A percentile compares a stretch with the other conserved stretches of the same genome.
phyloP scores from a whole-genome alignment of 1,140 invertebrate species.

The Harpegnathos saltator region DNA sequence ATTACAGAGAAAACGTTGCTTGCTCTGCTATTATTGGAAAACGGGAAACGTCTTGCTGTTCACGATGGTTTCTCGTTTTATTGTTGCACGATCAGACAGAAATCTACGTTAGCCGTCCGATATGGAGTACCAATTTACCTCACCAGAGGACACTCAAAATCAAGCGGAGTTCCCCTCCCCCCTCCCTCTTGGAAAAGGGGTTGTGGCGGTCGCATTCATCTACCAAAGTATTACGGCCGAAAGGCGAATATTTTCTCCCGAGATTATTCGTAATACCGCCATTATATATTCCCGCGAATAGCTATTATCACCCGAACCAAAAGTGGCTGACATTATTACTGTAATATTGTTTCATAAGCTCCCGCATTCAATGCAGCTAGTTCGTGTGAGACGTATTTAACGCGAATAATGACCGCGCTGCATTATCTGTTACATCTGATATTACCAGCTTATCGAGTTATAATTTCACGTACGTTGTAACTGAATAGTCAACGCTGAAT shows the following conservation, averaged over 20 bases:
- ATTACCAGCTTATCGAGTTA: constrained; percentile 45
- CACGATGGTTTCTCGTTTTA: constrained; percentile 23
- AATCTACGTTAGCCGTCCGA: constrained; percentile 55
- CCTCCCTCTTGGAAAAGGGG: neutral
- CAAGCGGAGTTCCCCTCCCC: constrained; percentile 38
- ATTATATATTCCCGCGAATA: neutral
- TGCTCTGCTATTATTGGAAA: too few species aligned
- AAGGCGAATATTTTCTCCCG: neutral
- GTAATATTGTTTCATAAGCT: constrained; percentile 18
- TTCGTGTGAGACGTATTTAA: constrained; percentile 21
- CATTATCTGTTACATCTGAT: constrained; percentile 44
- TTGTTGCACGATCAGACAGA: constrained; percentile 58
- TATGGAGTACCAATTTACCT: constrained; percentile 3
- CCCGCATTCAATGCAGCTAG: constrained; percentile 1
- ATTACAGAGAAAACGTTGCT: too few species aligned
- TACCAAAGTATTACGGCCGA: neutral
- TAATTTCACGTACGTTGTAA: constrained; percentile 40
- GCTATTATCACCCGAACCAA: neutral
- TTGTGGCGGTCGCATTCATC: neutral
- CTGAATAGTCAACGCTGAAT: constrained; percentile 33
- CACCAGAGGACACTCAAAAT: constrained; percentile 63
- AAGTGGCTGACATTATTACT: constrained; percentile 11
- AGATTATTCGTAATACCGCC: neutral
- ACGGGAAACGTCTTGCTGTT: too few species aligned
- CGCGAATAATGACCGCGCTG: constrained; percentile 2